phyloP scores from a whole-genome alignment of 2,888 invertebrate species.

The Ornithoptera priamus region DNA sequence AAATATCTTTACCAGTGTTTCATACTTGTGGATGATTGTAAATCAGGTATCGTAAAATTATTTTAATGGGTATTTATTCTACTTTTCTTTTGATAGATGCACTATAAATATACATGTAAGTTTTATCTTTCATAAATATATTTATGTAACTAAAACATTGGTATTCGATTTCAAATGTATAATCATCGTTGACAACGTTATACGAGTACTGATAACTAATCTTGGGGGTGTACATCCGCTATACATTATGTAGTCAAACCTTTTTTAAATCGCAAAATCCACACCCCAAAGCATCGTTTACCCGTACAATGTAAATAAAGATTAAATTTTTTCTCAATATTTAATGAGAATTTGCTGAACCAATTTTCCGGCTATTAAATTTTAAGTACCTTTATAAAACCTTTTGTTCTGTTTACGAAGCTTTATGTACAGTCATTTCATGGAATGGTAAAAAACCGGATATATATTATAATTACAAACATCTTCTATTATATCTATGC shows the following conservation, averaged over 20 bases:
- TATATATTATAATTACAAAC: not conserved
- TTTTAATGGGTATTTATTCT: too few species aligned
- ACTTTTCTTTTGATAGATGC: too few species aligned
- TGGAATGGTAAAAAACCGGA: not conserved
- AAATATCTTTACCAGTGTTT: too few species aligned
- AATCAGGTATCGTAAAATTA: too few species aligned
- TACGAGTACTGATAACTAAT: not conserved
- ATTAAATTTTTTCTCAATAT: constrained; percentile 8
- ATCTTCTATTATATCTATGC: not conserved
- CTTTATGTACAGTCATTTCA: not conserved
- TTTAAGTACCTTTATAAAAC: constrained; percentile 15
- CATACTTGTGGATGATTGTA: too few species aligned
- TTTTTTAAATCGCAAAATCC: constrained; percentile 10
- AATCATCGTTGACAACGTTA: not conserved
- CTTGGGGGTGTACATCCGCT: not conserved
- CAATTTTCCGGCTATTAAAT: constrained; percentile 22
- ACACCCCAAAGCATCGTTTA: constrained; percentile 4
- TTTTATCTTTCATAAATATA: too few species aligned
- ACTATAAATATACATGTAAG: too few species aligned
- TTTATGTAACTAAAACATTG: not conserved
- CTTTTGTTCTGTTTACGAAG: not conserved
- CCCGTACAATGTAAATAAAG: constrained; percentile 8
- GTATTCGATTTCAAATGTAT: not conserved
- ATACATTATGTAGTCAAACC: constrained; percentile 3
- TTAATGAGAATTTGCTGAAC: not conserved